A percentile compares a stretch with the other conserved stretches of the same genome.
These are phyloP conservation scores for Pachyseris speciosa DNA, from an alignment of 64 coral and sea anemone species.

Conservation along the genomic window DNA sequence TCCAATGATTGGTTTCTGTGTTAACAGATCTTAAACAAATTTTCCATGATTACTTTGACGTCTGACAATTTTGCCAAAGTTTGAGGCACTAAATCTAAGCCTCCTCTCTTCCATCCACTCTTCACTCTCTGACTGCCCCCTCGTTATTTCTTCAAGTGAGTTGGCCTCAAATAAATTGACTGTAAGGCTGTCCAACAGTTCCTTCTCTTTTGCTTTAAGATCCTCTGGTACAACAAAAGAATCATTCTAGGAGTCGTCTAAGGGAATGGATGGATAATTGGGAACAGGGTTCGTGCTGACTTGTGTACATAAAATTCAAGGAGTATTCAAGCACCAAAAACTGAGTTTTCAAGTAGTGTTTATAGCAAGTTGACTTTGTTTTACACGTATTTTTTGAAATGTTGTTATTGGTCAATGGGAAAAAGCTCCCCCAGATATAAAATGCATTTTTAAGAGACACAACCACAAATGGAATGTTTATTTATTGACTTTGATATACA, in stretches of 20 bases:
- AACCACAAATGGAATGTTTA: too few species aligned
- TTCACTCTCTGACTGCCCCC: constrained; percentile 19
- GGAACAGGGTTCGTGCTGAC: constrained; percentile 9
- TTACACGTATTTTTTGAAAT: too few species aligned
- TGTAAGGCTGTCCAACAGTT: background rate
- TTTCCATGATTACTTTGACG: constrained; percentile 68
- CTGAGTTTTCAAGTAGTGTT: too few species aligned
- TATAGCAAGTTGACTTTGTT: too few species aligned
- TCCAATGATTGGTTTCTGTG: background rate
- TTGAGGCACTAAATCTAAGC: constrained; percentile 53
- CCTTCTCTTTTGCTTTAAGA: background rate
- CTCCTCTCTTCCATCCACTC: constrained; percentile 57
- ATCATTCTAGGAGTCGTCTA: background rate
- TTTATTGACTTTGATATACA: too few species aligned
- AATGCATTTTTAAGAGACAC: too few species aligned
- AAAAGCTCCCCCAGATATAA: too few species aligned
- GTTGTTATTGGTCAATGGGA: too few species aligned
- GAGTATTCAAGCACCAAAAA: too few species aligned
- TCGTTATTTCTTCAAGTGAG: constrained; percentile 21
- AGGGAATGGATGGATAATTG: constrained; percentile 38
- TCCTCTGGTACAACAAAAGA: background rate
- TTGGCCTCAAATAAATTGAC: background rate
- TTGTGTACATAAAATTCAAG: background rate
- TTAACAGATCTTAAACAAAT: constrained; percentile 42
- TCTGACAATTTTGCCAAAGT: constrained; percentile 42